Evolutionary conservation across 2,113 vertebrate species (phyloP).

Genomic region (Tenrec ecaudatus): DNA sequence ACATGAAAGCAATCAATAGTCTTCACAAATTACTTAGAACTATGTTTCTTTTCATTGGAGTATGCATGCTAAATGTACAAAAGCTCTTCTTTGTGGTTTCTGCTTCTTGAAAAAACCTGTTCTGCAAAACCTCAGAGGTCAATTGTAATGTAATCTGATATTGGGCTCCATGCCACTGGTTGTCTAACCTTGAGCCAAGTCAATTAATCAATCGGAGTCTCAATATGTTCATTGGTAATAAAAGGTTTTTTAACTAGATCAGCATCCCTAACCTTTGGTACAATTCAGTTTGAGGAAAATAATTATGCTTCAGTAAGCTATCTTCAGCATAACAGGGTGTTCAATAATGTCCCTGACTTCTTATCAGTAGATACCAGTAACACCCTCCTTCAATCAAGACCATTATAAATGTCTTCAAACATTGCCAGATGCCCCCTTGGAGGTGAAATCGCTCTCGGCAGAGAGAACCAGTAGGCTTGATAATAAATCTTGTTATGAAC

Average conservation of each 20-base stretch:
- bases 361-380: neutral
- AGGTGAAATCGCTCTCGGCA: neutral
- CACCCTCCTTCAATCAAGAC: neutral
- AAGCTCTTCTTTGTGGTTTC: slow-evolving; percentile 29
- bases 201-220: slow-evolving; percentile 26
- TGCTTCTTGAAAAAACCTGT: slow-evolving; percentile 45
- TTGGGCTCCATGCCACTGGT: neutral
- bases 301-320: neutral
- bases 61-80: neutral
- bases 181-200: neutral
- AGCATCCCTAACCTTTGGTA: neutral
- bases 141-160: slow-evolving; percentile 8
- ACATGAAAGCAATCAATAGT: slow-evolving; percentile 19
- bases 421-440: neutral
- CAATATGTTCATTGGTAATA: neutral
- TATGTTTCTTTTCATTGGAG: neutral
- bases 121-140: slow-evolving; percentile 20
- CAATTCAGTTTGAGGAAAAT: neutral
- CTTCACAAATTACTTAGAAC: slow-evolving; percentile 20
- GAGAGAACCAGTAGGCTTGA: neutral
- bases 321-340: neutral
- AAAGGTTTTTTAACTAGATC: neutral
- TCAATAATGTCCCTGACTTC: neutral
- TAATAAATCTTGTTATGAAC: neutral
- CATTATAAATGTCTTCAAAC: neutral